Percentiles rank a stretch among this genome's conserved stretches.
Conservation (phyloP, 2,888 invertebrate genomes). For the Tortrix viridana region DNA sequence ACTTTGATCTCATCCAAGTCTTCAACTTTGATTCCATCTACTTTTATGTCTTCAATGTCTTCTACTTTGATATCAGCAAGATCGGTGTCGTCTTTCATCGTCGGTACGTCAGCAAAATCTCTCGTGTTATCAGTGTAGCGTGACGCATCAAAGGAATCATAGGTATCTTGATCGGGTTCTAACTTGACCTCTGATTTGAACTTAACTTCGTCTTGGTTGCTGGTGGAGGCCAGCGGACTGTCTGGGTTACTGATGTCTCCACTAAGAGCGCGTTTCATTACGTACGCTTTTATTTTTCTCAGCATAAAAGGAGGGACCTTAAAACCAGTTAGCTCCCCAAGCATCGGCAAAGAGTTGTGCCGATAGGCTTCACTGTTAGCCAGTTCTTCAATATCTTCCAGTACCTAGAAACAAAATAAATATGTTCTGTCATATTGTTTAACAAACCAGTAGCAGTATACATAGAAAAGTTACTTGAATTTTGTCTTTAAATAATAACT, state of each 20-base stretch:
- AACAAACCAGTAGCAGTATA: too few species aligned
- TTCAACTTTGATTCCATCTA: slow-evolving; percentile 73
- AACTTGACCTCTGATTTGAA: slow-evolving; percentile 70
- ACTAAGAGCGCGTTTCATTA: slow-evolving; percentile 70
- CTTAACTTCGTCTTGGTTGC: slow-evolving; percentile 65
- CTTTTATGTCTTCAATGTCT: slow-evolving; percentile 78
- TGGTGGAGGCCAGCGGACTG: slow-evolving; percentile 73
- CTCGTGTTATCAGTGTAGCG: slow-evolving; percentile 70
- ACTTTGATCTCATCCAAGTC: slow-evolving; percentile 74
- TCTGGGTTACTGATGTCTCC: slow-evolving; percentile 64
- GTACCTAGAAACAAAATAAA: slow-evolving; percentile 67
- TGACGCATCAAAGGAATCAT: slow-evolving; percentile 71
- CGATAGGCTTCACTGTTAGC: slow-evolving; percentile 89
- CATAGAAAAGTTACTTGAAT: too few species aligned
- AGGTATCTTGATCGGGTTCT: slow-evolving; percentile 66
- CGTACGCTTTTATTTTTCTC: slow-evolving; percentile 88
- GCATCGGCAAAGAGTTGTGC: slow-evolving; percentile 85
- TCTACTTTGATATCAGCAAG: slow-evolving; percentile 78
- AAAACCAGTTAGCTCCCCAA: slow-evolving; percentile 89
- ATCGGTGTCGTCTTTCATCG: slow-evolving; percentile 71
- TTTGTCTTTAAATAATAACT: too few species aligned
- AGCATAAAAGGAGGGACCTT: slow-evolving; percentile 90
- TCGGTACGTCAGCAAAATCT: slow-evolving; percentile 70
- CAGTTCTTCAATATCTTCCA: slow-evolving; percentile 91
- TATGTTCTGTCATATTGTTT: too few species aligned